phyloP scores from a whole-genome alignment of 2,797 vertebrate genomes.

The Nannoperca australis region DNA sequence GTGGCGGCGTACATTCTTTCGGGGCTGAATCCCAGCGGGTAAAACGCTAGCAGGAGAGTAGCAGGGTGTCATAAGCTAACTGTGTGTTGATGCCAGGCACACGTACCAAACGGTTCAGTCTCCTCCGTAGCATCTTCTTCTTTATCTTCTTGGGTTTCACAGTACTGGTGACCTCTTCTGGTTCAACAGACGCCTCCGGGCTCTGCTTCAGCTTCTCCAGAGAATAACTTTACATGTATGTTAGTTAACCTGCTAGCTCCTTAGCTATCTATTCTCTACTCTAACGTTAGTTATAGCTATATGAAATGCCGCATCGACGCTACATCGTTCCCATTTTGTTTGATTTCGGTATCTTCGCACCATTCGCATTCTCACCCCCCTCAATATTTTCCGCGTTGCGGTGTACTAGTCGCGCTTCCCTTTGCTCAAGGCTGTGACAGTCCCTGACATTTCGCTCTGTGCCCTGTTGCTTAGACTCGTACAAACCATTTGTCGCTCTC shows the following conservation, averaged over 20 bases:
- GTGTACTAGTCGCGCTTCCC: conserved; percentile 71
- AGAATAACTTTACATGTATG: conserved; percentile 84
- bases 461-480: conserved; percentile 86
- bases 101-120: conserved; percentile 85
- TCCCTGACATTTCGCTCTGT: conserved; percentile 78
- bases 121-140: conserved; percentile 84
- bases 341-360: conserved; percentile 78
- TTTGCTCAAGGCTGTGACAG: conserved; percentile 54
- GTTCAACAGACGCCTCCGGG: conserved; percentile 64
- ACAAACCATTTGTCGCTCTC: conserved; percentile 60
- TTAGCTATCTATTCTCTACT: conserved; percentile 82
- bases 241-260: conserved; percentile 75
- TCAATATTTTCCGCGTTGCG: conserved; percentile 81
- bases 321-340: conserved; percentile 85
- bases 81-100: conserved; percentile 34
- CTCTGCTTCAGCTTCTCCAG: conserved; percentile 69
- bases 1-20: not conserved
- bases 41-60: conserved; percentile 52
- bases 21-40: conserved; percentile 23
- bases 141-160: conserved; percentile 63
- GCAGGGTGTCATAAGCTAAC: conserved; percentile 62
- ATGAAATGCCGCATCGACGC: conserved; percentile 79
- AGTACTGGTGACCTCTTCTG: conserved; percentile 66
- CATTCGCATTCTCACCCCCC: conserved; percentile 84
- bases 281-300: conserved; percentile 79